Conservation (phyloP, 2,888 invertebrate genomes). For the Drosophila anomelani region DNA sequence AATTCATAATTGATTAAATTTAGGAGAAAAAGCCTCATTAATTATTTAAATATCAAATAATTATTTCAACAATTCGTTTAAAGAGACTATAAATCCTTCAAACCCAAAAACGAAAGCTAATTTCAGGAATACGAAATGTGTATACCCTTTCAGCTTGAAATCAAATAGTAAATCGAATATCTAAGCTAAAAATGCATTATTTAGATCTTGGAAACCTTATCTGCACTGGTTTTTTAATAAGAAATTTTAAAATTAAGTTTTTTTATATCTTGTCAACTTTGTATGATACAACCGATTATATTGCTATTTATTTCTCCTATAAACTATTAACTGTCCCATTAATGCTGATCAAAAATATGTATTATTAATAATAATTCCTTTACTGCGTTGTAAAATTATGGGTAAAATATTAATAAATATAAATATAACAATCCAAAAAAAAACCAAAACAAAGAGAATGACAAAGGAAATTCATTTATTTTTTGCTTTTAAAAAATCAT, state of each 20-base stretch:
- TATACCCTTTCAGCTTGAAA: neutral
- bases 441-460: neutral
- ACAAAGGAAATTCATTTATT: neutral
- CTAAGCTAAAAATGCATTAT: neutral
- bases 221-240: no score
- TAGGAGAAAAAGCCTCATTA: neutral
- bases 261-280: no score
- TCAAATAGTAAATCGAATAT: neutral
- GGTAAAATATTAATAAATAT: neutral
- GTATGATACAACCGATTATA: no score
- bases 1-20: no score
- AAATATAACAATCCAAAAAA: neutral
- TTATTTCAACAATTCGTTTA: neutral
- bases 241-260: no score
- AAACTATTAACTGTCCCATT: no score
- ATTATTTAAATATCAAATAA: neutral
- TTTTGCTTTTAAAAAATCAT: neutral
- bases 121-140: neutral
- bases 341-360: no score
- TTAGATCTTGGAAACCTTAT: no score
- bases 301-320: no score
- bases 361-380: neutral
- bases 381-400: neutral
- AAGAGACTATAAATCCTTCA: constrained; percentile 2
- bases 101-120: neutral